Evolutionary conservation across 2,113 vertebrate species (phyloP), one percentile per base, ranked within the genome.

Genomic region (Anser brachyrhynchus): DNA sequence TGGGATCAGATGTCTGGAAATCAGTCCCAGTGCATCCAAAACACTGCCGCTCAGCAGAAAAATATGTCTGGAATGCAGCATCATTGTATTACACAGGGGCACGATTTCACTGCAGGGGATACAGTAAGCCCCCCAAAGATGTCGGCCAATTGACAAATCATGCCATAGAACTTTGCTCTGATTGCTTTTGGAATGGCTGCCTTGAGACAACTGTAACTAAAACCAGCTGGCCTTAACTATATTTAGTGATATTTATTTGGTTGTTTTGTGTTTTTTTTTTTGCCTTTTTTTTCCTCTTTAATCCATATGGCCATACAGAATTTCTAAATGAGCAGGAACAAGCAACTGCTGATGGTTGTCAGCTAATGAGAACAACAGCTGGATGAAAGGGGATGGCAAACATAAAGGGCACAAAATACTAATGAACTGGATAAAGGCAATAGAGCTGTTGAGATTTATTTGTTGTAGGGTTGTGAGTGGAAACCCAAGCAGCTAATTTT

Each of bases 161-260:
- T 73, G 79, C 89, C 33, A 31, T 25, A 23, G 88, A 64, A 25
- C 77, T 85, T 72, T 31, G 57, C 86, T 72, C 46, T 9, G 2
- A 52, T 33, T 51, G n/a, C 59, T 86, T 71, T 61, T 92, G 88
- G 59, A 76, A 55, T 46, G 35, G 64, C 41, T 39, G 81, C 65
- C 22, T 58, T 79, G 52, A 71, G 84, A 65, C 59, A 12, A 80
- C 12, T 49, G 66, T 82, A 62, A 96, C 41, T 54, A 65, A 87
- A 84, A 23, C 79, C 95, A 84, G 82, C 91, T 69, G 90, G 37
- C 11, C 33, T 28, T 69, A 19, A 41, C 65, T 90, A 16, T 79
- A 84, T 77, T 90, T 78, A 74, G 79, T 21, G 61, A 39, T 64
- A 52, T 91, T 95, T 89, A 67, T 73, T 92, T 76, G 57, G 88